Evolutionary conservation across 2,888 invertebrate genomes (phyloP), one percentile per base, ranked within the genome.

Genomic region (Heterodera filipjevi): DNA sequence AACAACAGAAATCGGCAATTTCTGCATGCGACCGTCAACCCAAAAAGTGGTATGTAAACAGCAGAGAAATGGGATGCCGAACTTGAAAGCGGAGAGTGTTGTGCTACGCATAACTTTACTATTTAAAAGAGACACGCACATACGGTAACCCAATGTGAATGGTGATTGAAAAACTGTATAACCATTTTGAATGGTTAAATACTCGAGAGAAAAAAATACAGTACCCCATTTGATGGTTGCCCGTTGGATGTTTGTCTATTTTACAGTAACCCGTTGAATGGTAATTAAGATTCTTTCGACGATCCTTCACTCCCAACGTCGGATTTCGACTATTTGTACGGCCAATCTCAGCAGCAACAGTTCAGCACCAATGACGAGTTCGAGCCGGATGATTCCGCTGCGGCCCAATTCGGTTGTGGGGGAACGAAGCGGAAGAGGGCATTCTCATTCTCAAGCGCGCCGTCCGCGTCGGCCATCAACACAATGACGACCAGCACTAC

Each of bases 391-490:
- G 75, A 64, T 30, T 35, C 79, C 27, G 64, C 81, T 33, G 49
- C 81, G 30, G 73, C 53, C 32, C 49, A 53, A n/a, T 73, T 78
- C 39, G 32, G 59, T 8, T 27, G 33, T 44, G 71, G 39, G 33
- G 70, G 32, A 19, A 46, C 75, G 14, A 82, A 77, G 27, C 77
- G 82, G 30, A 82, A 82, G 66, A 66, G 82, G n/a, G 83, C 82
- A 14, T 83, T 83, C 73, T 82, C 82, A 8, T 84, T 77, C 64
- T 82, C 78, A 22, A 71, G 66, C 30, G 35, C 81, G 33, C 46
- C 72, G 1, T 53, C 46, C 33, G 79, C 59, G 12, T 77, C 79
- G 22, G 33, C 73, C 44, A 46, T 75, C 33, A 76, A 70, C 44
- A 64, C 74, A 49, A 46, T 78, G 59, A 75, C 59, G 16, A 74